Conservation (phyloP, 2,888 invertebrate genomes). For the Lasius fuliginosus region DNA sequence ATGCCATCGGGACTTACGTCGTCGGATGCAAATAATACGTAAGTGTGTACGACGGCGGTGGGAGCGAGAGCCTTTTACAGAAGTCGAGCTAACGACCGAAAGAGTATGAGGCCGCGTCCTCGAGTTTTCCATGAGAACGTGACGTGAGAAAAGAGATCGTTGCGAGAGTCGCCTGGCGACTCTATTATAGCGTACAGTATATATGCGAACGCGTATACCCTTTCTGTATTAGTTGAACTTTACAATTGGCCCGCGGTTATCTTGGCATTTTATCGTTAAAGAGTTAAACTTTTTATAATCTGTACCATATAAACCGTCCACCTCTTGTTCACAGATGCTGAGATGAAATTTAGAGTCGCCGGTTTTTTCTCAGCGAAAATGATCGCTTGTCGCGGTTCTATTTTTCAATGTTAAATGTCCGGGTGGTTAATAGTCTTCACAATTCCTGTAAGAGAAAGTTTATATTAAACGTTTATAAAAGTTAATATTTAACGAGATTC, state of each 20-base stretch:
- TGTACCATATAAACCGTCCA: too few species aligned
- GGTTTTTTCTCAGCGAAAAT: not conserved
- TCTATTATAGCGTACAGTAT: not conserved
- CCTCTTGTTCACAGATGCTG: not conserved
- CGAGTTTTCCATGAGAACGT: conserved; percentile 75
- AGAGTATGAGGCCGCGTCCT: conserved; percentile 72
- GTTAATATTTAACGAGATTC: not conserved
- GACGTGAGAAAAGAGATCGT: conserved; percentile 74
- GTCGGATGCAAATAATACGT: conserved; percentile 76
- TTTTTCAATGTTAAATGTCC: not conserved
- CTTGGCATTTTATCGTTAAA: not conserved
- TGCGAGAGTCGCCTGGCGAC: conserved; percentile 57
- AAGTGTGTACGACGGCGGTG: conserved; percentile 68
- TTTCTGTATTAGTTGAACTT: conserved; percentile 4
- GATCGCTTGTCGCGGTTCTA: not conserved
- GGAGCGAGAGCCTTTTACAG: conserved; percentile 63
- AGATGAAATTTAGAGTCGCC: not conserved
- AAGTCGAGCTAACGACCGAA: conserved; percentile 73
- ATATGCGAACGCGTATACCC: not conserved
- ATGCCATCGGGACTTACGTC: conserved; percentile 74
- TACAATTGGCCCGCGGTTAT: conserved; percentile 13
- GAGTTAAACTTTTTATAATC: not conserved
- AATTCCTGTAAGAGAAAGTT: conserved; percentile 3
- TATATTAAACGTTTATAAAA: not conserved
- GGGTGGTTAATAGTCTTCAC: not conserved